Evolutionary conservation across 2,888 invertebrate genomes (phyloP), one percentile per base, ranked within the genome.

Genomic region (Hirtodrosophila alboralis): DNA sequence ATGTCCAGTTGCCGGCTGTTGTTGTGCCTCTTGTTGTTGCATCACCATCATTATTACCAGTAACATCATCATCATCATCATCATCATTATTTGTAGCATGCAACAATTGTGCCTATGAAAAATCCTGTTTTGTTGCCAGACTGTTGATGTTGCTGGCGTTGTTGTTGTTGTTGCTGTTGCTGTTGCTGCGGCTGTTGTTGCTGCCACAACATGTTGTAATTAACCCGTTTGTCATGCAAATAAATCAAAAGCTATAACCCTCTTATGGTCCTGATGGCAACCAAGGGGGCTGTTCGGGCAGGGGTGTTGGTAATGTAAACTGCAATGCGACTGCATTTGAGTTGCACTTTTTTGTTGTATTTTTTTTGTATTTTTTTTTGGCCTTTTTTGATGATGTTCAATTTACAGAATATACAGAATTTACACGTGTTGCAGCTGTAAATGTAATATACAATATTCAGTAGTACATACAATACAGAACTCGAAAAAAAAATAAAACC

Each of bases 211-310:
- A 75, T 61, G 63, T 63, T 74, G 74, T 72, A 74, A 75, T 74
- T 74, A 74, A 74, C 74, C 74, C 75, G 72, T 76, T 75, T 74
- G 72, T 63, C 74, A 64, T 72, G 75, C 76, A 75, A 72, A 74
- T 75, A 74, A 74, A 75, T 74, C 74, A 75, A 71, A 74, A 67
- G 63, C 49, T 14, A 57, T 67, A 71, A 37, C 48, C 45, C 49
- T 64, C 52, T 60, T 47, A 28, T 8, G n/a, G 18, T 10, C 13
- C 31, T 23, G 8, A 5, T 23, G 23, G 5, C 6, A 23, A 18
- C 18, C 3, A 21, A 21, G 6, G 23, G 23, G 23, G 8, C 7
- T 23, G 6, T 4, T 21, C 3, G 18, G 18, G 3, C 3, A 21
- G 18, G 18, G 18, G 23, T 2, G 23, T 6, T 7, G 23, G 23